A percentile compares a stretch with the other conserved stretches of the same genome.
phyloP scores from a whole-genome alignment of 2,797 vertebrate genomes.

The Caiman crocodilus region DNA sequence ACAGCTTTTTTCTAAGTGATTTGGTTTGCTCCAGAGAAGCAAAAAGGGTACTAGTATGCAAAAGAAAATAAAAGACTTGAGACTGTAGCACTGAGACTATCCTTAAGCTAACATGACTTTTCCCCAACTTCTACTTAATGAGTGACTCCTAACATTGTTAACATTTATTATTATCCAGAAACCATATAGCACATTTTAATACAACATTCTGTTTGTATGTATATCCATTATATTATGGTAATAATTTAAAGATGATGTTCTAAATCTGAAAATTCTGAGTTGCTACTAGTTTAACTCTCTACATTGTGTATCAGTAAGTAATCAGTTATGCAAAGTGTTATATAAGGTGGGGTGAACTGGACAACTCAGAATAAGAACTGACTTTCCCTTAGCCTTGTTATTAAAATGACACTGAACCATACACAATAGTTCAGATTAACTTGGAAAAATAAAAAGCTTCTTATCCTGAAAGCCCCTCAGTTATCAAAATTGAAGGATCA shows the following conservation, averaged over 20 bases:
- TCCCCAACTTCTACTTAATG: not conserved
- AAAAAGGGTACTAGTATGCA: not conserved
- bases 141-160: not conserved
- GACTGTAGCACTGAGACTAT: not conserved
- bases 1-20: not conserved
- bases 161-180: slow-evolving; percentile 3
- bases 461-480: not conserved
- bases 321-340: not conserved
- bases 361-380: not conserved
- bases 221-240: not conserved
- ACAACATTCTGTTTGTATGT: not conserved
- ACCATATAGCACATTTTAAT: not conserved
- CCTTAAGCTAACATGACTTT: not conserved
- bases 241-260: not conserved
- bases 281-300: not conserved
- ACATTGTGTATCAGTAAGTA: not conserved
- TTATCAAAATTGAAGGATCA: not conserved
- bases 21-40: not conserved
- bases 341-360: not conserved
- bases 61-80: not conserved
- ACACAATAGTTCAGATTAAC: not conserved
- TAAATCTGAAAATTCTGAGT: not conserved
- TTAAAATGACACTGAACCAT: not conserved
- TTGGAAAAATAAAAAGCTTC: not conserved
- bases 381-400: not conserved